Evolutionary conservation across 2,888 invertebrate genomes (phyloP), one percentile per base, ranked within the genome.

Genomic region (Acholoe squamosa): DNA sequence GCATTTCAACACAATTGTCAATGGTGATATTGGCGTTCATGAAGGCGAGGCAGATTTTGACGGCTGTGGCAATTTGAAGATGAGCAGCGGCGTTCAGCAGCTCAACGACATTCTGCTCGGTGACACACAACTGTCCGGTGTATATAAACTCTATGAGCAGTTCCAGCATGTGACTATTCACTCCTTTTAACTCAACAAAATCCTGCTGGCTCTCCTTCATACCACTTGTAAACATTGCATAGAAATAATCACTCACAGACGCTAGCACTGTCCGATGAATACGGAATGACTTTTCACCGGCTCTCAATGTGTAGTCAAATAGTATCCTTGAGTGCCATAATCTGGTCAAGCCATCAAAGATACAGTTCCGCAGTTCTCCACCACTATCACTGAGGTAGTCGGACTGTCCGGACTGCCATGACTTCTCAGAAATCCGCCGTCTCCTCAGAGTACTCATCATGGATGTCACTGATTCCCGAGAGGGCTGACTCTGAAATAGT

Each of bases 171-270:
- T 54, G 84, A 16, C 52, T 54, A 28, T 51, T 84, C 7, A 84
- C 84, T 10, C 84, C 84, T 25, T 52, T 43, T 3, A 84, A 52
- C 28, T 84, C 84, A 16, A 28, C 84, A 25, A 52, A 84, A 52
- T 84, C 84, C 28, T 84, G 84, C 54, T 84, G 84, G 12, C n/a
- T 84, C 28, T 84, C 84, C 54, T 54, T 51, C 84, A 84, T 84
- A 22, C 84, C 84, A n/a, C 84, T 84, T 51, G 84, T 84, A 52
- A 84, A 54, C 84, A 84, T 84, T 5, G 84, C 84, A 51, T 84
- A 84, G 84, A 84, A 84, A n/a, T 84, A 84, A n/a, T 84, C 84
- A 25, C 84, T 84, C 10, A 84, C 84, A 5, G 84, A 84, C 5
- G 84, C 84, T 10, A 84, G 84, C 54, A 84, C 84, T n/a, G 84